Evolutionary conservation across 2,797 vertebrate genomes (phyloP), one percentile per base, ranked within the genome.

Genomic region (Mus spretus): DNA sequence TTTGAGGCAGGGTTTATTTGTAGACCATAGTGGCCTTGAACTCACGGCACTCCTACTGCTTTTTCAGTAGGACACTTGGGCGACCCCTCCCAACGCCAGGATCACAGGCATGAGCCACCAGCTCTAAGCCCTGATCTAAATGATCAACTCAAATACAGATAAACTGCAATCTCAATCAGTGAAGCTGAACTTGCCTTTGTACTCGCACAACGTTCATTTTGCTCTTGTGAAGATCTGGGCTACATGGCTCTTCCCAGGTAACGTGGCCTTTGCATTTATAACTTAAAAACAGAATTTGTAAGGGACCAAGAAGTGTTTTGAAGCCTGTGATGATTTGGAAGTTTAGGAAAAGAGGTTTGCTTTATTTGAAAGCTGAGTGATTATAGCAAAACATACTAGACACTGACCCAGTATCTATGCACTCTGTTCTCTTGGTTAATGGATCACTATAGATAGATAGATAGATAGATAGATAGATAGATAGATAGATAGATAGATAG

Each of bases 301-400:
- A 75, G 82, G 82, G 22, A 90, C 24, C 34, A 63, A 26, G 78
- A 85, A 89, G 22, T 83, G 92, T 77, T 63, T 87, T 83, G 40
- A 95, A 90, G 20, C 6, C n/a, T 26, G 61, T 3, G 12, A 37
- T 74, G 53, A 84, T 65, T 57, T 80, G 95, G 44, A 96, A 90
- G 84, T 24, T 44, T 13, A 47, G 34, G 28, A 14, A 0, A 15
- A 7, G 6, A 0, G 19, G 3, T 4, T 59, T 26, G 37, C 67
- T 40, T 57, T 91, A 82, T 55, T 53, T 93, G 47, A 93, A 67
- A 90, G 13, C 4, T 90, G 31, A 84, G 13, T 63, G 13, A 72
- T 2, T 79, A 12, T 44, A 7, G 57, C n/a, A 93, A 34, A 87
- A 91, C 94, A 72, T 59, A 6, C 10, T 83, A 84, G 37, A 31